Evolutionary conservation across 2,888 invertebrate species (phyloP).

Genomic region (Chrysomela aeneicollis): DNA sequence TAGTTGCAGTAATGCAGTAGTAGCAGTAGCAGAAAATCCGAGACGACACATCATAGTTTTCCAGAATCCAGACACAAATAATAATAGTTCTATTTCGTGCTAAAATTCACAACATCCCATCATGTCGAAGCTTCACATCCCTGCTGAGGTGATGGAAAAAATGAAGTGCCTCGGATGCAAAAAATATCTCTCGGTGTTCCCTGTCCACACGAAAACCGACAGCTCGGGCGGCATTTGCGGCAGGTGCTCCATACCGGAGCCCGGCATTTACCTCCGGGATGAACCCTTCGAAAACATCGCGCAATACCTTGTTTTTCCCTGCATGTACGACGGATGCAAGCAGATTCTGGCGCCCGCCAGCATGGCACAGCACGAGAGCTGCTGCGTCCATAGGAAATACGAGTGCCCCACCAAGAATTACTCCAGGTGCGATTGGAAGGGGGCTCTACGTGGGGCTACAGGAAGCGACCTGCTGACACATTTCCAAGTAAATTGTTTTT

Average conservation of each 20-base stretch:
- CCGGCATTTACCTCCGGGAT: constrained; percentile 42
- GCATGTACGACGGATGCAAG: constrained; percentile 50
- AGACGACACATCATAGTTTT: no score
- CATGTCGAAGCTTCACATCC: constrained; percentile 29
- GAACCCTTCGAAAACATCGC: constrained; percentile 50
- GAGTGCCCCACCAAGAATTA: constrained; percentile 45
- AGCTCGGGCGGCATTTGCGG: constrained; percentile 48
- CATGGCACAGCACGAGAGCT: constrained; percentile 48
- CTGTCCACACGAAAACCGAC: constrained; percentile 42
- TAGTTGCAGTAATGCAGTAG: no score
- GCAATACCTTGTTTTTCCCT: constrained; percentile 50
- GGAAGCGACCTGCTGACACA: constrained; percentile 47
- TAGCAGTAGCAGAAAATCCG: no score
- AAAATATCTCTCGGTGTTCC: constrained; percentile 50
- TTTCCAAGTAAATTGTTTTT: constrained; percentile 40
- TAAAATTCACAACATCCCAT: neutral
- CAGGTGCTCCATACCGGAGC: constrained; percentile 46
- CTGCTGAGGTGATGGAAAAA: constrained; percentile 40
- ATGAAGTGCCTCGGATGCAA: constrained; percentile 48
- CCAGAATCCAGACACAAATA: no score
- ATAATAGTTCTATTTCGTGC: no score
- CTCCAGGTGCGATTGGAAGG: constrained; percentile 52
- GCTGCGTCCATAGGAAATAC: constrained; percentile 46
- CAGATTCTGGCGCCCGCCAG: constrained; percentile 41
- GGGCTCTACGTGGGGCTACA: constrained; percentile 27